Base-by-base conservation (phyloP, 2,797 vertebrate genomes). In the Uromys caudimaculatus region DNA sequence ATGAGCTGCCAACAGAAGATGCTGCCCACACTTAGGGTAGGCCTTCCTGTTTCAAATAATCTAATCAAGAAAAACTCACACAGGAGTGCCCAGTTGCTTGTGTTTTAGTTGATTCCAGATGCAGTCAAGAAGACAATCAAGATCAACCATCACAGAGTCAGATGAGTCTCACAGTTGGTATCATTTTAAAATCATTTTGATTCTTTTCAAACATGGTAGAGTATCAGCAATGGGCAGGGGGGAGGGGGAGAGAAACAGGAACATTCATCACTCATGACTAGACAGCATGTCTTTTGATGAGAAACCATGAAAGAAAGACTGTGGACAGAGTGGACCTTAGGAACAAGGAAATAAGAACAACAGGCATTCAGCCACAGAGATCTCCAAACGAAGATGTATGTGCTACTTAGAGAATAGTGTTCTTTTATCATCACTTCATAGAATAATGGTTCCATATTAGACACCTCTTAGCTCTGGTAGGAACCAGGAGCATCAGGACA, bases 361-460 rank as follows among this genome's bases (percentile, higher is more conserved):
- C 16, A 58, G 69, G 23, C 11, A 10, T 14, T 92, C 27, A 69
- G 21, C 52, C 44, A 64, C 17, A 75, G 1, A 81, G 85, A 88
- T 13, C 82, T 24, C 35, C 41, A 78, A 79, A 71, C 4, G 90
- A 67, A 71, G 69, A 88, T 73, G 6, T 44, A 16, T n/a, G 60
- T 17, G 83, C 29, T 86, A 82, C 23, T 62, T 83, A 87, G 3
- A 89, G 23, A 29, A 16, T 14, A 52, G 32, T 47, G 35, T 17
- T 64, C 71, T 86, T 78, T 83, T 69, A 60, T 79, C 71, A 96
- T 44, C 92, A 82, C 19, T 60, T 78, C 52, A 86, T 3, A 82
- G 38, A 95, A 88, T 75, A 78, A 41, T 79, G 54, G 58, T 90
- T 95, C 85, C 95, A 69, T 50, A 62, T 60, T 52, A 91, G 93